Percentiles rank a stretch among this genome's conserved stretches.
These are phyloP conservation scores for Oceanodroma tethys DNA, from an alignment of 2,113 vertebrate genomes.

Conservation along the genomic window DNA sequence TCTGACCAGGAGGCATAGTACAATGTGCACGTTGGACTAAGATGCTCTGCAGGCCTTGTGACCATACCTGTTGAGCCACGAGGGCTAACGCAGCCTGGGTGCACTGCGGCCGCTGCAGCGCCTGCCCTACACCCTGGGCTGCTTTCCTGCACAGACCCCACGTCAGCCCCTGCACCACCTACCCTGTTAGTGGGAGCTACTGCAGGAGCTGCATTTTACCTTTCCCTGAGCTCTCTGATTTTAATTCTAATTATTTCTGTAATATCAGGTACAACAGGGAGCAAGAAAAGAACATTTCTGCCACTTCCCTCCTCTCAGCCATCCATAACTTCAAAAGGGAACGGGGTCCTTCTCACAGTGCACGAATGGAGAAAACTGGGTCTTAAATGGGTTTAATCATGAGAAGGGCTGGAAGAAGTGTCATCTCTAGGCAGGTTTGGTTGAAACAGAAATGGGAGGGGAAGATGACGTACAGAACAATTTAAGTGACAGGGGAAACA, in stretches of 20 bases:
- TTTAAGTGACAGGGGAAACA: conserved; percentile 55
- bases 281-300: background rate
- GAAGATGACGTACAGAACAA: background rate
- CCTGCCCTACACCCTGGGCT: background rate
- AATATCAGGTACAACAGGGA: background rate
- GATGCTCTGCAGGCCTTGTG: background rate
- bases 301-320: background rate
- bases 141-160: background rate
- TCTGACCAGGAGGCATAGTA: background rate
- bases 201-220: background rate
- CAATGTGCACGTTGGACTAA: background rate
- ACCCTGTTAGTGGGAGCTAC: background rate
- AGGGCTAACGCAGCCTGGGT: background rate
- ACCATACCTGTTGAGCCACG: background rate
- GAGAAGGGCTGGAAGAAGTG: background rate
- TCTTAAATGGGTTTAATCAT: background rate
- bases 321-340: background rate
- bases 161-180: background rate
- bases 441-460: conserved; percentile 31
- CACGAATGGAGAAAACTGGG: background rate
- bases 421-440: conserved; percentile 3
- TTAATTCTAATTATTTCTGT: background rate
- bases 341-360: background rate
- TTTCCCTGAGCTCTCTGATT: background rate
- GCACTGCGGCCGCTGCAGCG: background rate